Conservation (phyloP, 2,797 vertebrate genomes). For the Chiroxiphia lanceolata region DNA sequence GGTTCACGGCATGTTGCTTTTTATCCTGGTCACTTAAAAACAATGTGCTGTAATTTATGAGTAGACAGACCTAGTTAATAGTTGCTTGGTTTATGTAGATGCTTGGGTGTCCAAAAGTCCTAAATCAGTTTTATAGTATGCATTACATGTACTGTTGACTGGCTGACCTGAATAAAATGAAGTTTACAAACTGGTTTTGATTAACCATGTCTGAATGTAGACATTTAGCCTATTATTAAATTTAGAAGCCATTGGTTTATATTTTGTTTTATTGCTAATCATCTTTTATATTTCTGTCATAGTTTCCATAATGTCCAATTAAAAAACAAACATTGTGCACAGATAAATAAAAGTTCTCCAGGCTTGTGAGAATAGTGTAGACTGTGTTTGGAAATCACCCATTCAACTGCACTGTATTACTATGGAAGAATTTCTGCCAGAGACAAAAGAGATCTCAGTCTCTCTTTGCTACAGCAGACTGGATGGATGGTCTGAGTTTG, state of each 20-base stretch:
- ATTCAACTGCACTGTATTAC: constrained; percentile 15
- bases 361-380: background rate
- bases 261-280: constrained; percentile 62
- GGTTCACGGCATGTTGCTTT: constrained; percentile 59
- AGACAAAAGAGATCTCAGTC: constrained; percentile 10
- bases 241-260: constrained; percentile 58
- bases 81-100: constrained; percentile 64
- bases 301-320: constrained; percentile 54
- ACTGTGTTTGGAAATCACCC: constrained; percentile 21
- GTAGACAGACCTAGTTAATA: constrained; percentile 62
- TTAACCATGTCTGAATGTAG: constrained; percentile 52
- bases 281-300: constrained; percentile 51
- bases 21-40: constrained; percentile 68
- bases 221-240: constrained; percentile 62
- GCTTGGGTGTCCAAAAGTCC: constrained; percentile 56
- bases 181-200: constrained; percentile 67
- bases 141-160: constrained; percentile 67
- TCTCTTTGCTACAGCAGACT: background rate
- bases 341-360: constrained; percentile 46
- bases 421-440: constrained; percentile 4
- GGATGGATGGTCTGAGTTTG: constrained; percentile 12
- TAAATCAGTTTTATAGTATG: constrained; percentile 70
- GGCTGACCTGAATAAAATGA: constrained; percentile 62
- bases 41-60: constrained; percentile 66
- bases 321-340: constrained; percentile 26